A percentile compares a stretch with the other conserved stretches of the same genome.
These are phyloP conservation scores for Cryptophagus acutangulus DNA, from an alignment of 2,888 invertebrate genomes.

Conservation along the genomic window DNA sequence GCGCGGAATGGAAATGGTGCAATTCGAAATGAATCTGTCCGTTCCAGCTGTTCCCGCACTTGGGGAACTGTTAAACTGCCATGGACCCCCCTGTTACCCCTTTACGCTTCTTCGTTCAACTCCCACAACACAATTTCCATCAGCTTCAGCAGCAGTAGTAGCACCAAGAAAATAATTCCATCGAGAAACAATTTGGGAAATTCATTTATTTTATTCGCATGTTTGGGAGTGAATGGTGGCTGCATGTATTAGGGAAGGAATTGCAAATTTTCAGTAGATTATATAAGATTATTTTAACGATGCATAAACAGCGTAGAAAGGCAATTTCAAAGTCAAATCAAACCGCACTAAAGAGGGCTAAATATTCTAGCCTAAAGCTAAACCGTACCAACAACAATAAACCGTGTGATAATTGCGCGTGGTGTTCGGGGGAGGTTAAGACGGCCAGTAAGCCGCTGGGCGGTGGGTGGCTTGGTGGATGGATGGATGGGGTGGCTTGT, in stretches of 20 bases:
- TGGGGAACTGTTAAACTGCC: constrained; percentile 43
- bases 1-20: constrained; percentile 42
- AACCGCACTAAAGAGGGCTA: constrained; percentile 44
- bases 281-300: constrained; percentile 26
- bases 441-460: constrained; percentile 33
- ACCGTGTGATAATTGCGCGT: constrained; percentile 46
- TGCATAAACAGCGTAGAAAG: constrained; percentile 33
- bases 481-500: constrained; percentile 3
- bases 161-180: too few relatives aligned
- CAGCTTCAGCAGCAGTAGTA: too few relatives aligned
- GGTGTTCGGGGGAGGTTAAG: constrained; percentile 34
- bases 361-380: constrained; percentile 44
- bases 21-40: constrained; percentile 48
- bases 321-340: constrained; percentile 47
- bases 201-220: too few relatives aligned
- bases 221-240: too few relatives aligned
- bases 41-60: constrained; percentile 49
- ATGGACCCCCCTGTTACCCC: too few relatives aligned
- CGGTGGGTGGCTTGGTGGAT: constrained; percentile 11
- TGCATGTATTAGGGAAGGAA: constrained; percentile 13
- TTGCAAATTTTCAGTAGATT: constrained; percentile 22
- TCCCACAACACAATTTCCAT: too few relatives aligned
- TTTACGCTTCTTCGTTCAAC: too few relatives aligned
- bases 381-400: constrained; percentile 47
- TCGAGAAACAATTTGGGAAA: too few relatives aligned